A percentile compares a stretch with the other conserved stretches of the same genome.
phyloP scores from a whole-genome alignment of 2,888 invertebrate species.

The Cheilosia vulpina region DNA sequence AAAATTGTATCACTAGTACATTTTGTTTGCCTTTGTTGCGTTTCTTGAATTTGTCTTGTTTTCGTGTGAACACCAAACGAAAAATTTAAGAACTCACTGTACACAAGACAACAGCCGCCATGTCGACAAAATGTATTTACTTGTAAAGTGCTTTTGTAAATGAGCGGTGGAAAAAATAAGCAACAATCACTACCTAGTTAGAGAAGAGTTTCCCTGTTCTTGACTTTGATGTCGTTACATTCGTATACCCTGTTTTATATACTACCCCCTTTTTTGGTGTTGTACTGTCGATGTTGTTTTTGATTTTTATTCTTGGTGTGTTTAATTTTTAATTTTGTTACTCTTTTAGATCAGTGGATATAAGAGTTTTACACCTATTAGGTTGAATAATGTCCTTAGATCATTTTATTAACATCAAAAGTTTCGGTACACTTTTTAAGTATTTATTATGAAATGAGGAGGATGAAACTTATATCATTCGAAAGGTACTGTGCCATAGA shows the following conservation, averaged over 20 bases:
- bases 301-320: slow-evolving; percentile 27
- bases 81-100: slow-evolving; percentile 30
- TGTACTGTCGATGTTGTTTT: slow-evolving; percentile 64
- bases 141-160: slow-evolving; percentile 47
- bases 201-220: slow-evolving; percentile 1
- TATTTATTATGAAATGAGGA: too few species aligned
- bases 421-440: too few species aligned
- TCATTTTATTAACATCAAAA: too few species aligned
- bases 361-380: too few species aligned
- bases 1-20: slow-evolving; percentile 34
- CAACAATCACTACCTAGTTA: slow-evolving; percentile 1
- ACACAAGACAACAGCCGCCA: slow-evolving; percentile 16
- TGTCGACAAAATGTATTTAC: slow-evolving; percentile 40
- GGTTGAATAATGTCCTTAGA: too few species aligned
- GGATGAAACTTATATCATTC: too few species aligned
- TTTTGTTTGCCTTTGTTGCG: slow-evolving; percentile 41
- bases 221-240: slow-evolving; percentile 42
- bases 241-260: slow-evolving; percentile 7
- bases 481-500: too few species aligned
- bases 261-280: slow-evolving; percentile 52
- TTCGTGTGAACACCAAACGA: slow-evolving; percentile 45
- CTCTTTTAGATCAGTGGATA: too few species aligned
- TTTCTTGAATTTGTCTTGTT: slow-evolving; percentile 37
- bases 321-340: slow-evolving; percentile 6
- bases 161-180: neutral